Base-by-base conservation (phyloP, 1,140 invertebrate genomes). In the Brachionus plicatilis region DNA sequence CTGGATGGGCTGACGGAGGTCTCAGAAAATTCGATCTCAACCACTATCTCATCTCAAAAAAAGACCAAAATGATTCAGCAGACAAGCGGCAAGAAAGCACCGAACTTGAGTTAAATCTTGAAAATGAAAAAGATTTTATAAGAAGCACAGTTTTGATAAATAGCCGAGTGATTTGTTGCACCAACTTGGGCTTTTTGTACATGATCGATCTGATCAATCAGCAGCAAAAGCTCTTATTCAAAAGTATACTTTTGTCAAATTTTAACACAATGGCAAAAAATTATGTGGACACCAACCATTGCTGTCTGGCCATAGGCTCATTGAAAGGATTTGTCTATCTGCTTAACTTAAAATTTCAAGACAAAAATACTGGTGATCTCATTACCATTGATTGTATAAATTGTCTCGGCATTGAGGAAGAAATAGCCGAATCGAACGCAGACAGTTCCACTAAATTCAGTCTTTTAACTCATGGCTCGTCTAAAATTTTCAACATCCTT, bases 71-170 rank as follows among this genome's bases (percentile, higher is more conserved):
- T 37, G 79, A 82, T 24, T 60, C 53, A n/a, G 1, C 11, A 41
- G 53, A 82, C 3, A 65, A 65, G 3, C 29, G 20, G 2, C 50
- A 65, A 17, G 29, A 82, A 60, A 37, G 27, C 9, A 41, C 14
- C 45, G 79, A 82, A 3, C 60, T 43, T 29, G 43, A 82, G n/a
- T 47, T 82, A 14, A 65, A 17, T 37, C 8, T 45, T 29, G 79
- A 82, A 68, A 82, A 82, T 47, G 53, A 82, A 20, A 82, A 82
- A 37, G 79, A 82, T 68, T 82, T 82, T 45, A 82, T 82, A 27
- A 27, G 79, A 60, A 65, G 53, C 17, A 29, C 60, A 33, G 24
- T 82, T 65, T 68, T 82, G 12, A 24, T 82, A 20, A 43, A 43
- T 20, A 27, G 33, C 9, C 50, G 53, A 41, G 43, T 82, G 20